Evolutionary conservation across 2,888 invertebrate species (phyloP).

Genomic region (Melangyna quadrimaculata): DNA sequence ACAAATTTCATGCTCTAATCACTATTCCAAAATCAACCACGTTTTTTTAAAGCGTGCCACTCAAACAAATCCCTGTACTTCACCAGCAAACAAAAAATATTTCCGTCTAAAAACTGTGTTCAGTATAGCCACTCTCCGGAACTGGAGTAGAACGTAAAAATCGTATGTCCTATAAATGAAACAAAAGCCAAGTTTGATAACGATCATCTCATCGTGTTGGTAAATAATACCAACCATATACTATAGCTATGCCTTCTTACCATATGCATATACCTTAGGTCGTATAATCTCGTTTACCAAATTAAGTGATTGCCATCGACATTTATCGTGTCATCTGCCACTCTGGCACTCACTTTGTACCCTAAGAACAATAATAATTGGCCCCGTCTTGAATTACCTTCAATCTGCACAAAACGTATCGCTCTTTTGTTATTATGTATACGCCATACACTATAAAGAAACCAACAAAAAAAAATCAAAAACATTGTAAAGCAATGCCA

Average conservation of each 20-base stretch:
- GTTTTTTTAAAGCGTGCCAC: slow-evolving; percentile 46
- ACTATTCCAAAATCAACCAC: slow-evolving; percentile 13
- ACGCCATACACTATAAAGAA: not conserved
- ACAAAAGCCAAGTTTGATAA: slow-evolving; percentile 61
- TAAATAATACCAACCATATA: slow-evolving; percentile 31
- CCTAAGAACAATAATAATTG: slow-evolving; percentile 53
- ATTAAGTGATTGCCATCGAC: slow-evolving; percentile 70
- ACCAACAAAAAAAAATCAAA: slow-evolving; percentile 20
- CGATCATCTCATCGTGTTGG: slow-evolving; percentile 41
- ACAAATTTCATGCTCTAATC: not conserved
- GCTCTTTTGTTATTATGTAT: slow-evolving; percentile 48
- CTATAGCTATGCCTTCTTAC: not conserved
- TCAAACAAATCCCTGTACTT: slow-evolving; percentile 15
- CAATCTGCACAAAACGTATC: slow-evolving; percentile 65
- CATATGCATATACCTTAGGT: too few species aligned
- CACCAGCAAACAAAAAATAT: slow-evolving; percentile 22
- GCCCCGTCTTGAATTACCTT: slow-evolving; percentile 60
- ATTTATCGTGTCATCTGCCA: slow-evolving; percentile 70
- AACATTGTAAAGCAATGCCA: not conserved
- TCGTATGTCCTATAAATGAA: not conserved
- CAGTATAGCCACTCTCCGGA: slow-evolving; percentile 3
- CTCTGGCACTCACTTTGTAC: slow-evolving; percentile 37
- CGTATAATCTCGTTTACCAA: slow-evolving; percentile 63
- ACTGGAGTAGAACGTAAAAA: not conserved
- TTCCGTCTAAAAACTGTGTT: slow-evolving; percentile 18